Conservation (phyloP, 2,888 invertebrate genomes). For the Laspeyria flexula region DNA sequence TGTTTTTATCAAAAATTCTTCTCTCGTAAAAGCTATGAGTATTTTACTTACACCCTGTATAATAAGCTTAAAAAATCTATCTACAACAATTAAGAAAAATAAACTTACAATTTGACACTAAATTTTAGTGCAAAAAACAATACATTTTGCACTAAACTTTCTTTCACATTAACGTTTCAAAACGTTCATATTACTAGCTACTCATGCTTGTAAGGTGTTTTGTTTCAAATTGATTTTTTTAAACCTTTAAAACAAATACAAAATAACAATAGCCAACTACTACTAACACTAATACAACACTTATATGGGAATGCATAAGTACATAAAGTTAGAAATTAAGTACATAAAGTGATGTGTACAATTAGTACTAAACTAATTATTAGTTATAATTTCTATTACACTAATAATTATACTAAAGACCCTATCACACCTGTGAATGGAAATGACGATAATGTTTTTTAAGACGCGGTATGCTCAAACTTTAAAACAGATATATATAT, state of each 20-base stretch:
- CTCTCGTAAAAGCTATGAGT: not conserved
- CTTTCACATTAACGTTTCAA: too few relatives aligned
- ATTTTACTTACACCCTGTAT: slow-evolving; percentile 14
- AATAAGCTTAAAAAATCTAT: slow-evolving; percentile 16
- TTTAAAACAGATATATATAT: too few relatives aligned
- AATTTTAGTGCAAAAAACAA: not conserved
- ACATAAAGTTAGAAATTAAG: slow-evolving; percentile 1
- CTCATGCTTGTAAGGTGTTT: too few relatives aligned
- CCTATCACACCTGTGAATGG: too few relatives aligned
- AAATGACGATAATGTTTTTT: too few relatives aligned
- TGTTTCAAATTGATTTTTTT: too few relatives aligned
- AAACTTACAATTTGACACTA: not conserved
- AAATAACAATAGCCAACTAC: too few relatives aligned
- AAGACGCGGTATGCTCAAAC: too few relatives aligned
- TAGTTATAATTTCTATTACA: not conserved
- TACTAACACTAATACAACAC: too few relatives aligned
- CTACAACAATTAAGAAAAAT: not conserved
- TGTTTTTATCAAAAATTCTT: too few relatives aligned
- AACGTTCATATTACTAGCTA: too few relatives aligned
- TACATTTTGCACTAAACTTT: not conserved
- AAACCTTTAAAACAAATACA: too few relatives aligned
- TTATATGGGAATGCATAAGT: slow-evolving; percentile 9
- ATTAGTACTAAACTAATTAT: not conserved
- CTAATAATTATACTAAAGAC: not conserved
- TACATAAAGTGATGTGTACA: not conserved